Conservation (phyloP, 1,140 invertebrate genomes). For the Drosophila paulistorum region DNA sequence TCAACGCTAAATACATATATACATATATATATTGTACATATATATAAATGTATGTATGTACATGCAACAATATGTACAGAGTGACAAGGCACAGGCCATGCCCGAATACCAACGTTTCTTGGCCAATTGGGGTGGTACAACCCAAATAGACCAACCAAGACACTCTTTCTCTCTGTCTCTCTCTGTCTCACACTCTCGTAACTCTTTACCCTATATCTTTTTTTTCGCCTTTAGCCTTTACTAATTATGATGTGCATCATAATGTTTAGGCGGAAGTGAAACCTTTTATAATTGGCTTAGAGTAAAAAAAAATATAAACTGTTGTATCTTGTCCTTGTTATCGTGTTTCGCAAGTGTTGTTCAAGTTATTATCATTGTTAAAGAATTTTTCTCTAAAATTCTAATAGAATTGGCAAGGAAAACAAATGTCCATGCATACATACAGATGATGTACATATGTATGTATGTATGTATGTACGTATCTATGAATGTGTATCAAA, state of each 20-base stretch:
- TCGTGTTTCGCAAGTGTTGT: too few species aligned
- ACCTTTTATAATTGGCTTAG: constrained; percentile 36
- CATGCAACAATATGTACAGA: constrained; percentile 7
- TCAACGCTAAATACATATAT: constrained; percentile 39
- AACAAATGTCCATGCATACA: background rate
- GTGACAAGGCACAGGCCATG: constrained; percentile 2
- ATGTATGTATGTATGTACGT: background rate
- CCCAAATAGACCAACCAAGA: constrained; percentile 5
- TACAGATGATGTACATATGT: background rate
- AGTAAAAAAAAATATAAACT: background rate
- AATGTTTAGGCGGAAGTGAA: background rate
- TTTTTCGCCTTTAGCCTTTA: background rate
- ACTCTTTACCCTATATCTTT: background rate
- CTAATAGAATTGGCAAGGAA: background rate
- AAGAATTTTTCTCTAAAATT: background rate
- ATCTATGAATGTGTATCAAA: background rate
- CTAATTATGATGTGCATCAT: constrained; percentile 13
- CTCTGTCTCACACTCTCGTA: background rate
- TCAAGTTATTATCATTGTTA: too few species aligned
- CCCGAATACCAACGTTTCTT: constrained; percentile 2
- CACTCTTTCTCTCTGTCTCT: too few species aligned
- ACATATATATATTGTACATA: constrained; percentile 13
- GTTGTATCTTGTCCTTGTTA: too few species aligned
- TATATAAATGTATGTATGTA: background rate
- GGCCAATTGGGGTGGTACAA: constrained; percentile 6